Evolutionary conservation across 2,797 vertebrate species (phyloP), one percentile per base, ranked within the genome.

Genomic region (Todus mexicanus): DNA sequence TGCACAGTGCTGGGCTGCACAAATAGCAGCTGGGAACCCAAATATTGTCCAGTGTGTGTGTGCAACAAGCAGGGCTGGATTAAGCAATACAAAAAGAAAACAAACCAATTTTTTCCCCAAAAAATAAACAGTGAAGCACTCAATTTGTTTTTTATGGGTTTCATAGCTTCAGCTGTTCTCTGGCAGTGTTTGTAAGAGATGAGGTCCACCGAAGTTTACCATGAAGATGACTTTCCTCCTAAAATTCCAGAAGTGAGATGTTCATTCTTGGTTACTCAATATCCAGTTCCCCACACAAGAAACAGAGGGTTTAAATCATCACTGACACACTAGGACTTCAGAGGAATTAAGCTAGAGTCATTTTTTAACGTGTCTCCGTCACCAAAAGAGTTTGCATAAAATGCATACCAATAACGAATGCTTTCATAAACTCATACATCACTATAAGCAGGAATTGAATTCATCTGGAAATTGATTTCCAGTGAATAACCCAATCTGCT

Each of bases 401-500:
- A 90, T 84, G 83, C 72, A 91, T 89, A 47, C 84, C 78, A 89
- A 60, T 90, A 94, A 92, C 22, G 68, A 82, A 73, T 48, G 68
- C 66, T 96, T 91, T 92, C 85, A 75, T n/a, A 78, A 66, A 37
- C 89, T 71, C 91, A 90, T 94, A 92, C 92, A 92, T 96, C 92
- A 89, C 5, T 70, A 60, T 48, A 63, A 78, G 53, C 23, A 57
- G 51, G 48, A 73, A 72, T 81, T 85, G 87, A 73, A 92, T 73
- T 70, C 23, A 90, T 84, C 86, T 93, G 86, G 10, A 79, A 37
- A 77, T 87, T 91, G 68, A 56, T 87, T 92, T 85, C 73, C 73
- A 84, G 4, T 64, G 64, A 88, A 81, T 86, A 78, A 64, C 42
- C 14, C n/a, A 4, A 47, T 85, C 69, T 75, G 45, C 40, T 92